These are phyloP conservation scores for Saturnia pavonia DNA, from an alignment of 2,888 invertebrate genomes.

Conservation along the genomic window DNA sequence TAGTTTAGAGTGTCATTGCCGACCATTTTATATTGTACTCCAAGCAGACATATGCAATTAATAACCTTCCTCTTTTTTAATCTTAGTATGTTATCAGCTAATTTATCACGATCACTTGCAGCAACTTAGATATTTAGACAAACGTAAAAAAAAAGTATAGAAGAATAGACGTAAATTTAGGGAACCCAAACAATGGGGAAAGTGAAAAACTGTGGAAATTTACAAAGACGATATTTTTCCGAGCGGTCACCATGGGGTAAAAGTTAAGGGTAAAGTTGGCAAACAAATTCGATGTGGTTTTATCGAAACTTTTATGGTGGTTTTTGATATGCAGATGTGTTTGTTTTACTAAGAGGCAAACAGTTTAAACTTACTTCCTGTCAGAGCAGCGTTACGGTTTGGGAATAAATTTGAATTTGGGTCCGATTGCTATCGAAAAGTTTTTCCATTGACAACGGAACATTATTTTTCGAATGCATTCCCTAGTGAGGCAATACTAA, in stretches of 20 bases:
- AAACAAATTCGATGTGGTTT: constrained; percentile 22
- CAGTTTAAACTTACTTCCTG: not conserved
- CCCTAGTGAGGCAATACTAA: not conserved
- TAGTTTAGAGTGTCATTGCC: too few species aligned
- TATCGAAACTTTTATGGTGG: constrained; percentile 15
- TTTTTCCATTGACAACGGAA: not conserved
- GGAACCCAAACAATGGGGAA: not conserved
- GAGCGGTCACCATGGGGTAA: constrained; percentile 19
- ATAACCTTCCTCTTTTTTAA: too few species aligned
- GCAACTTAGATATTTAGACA: not conserved
- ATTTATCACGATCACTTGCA: too few species aligned
- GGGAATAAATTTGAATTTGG: constrained; percentile 8
- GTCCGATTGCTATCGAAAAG: not conserved
- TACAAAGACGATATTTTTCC: not conserved
- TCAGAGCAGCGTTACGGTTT: not conserved
- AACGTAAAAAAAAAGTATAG: not conserved
- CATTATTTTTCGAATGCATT: not conserved
- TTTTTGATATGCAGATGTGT: constrained; percentile 3
- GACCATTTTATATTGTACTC: too few species aligned
- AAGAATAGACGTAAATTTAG: not conserved
- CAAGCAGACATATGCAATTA: too few species aligned
- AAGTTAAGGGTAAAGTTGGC: constrained; percentile 16
- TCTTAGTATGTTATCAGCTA: too few species aligned
- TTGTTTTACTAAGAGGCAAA: not conserved
- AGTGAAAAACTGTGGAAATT: not conserved